Evolutionary conservation across 2,797 vertebrate species (phyloP).

Genomic region (Crocidura indochinensis): DNA sequence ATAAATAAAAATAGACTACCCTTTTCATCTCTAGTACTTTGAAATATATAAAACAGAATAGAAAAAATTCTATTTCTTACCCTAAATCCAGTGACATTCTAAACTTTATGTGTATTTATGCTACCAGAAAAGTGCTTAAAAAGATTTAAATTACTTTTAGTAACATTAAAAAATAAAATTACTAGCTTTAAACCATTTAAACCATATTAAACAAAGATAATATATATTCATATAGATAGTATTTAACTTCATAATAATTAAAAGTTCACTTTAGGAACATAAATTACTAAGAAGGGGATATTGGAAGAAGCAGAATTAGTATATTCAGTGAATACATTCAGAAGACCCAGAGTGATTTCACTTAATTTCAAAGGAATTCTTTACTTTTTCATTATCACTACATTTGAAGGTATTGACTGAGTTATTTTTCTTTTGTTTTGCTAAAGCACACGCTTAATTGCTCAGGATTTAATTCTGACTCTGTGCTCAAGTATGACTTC

Average conservation of each 20-base stretch:
- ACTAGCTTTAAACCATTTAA: slow-evolving; percentile 8
- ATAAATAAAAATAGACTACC: background rate
- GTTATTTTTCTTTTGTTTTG: background rate
- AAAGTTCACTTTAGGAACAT: slow-evolving; percentile 52
- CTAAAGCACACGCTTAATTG: too few species aligned
- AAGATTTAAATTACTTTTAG: slow-evolving; percentile 24
- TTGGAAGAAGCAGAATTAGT: background rate
- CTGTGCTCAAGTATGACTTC: too few species aligned
- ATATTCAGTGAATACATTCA: background rate
- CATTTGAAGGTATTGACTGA: slow-evolving; percentile 9
- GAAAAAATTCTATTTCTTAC: slow-evolving; percentile 4
- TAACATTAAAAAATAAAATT: slow-evolving; percentile 29
- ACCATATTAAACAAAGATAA: background rate
- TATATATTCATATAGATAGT: background rate
- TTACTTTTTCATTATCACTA: background rate
- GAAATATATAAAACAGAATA: background rate
- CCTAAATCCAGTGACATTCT: slow-evolving; percentile 13
- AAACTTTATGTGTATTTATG: slow-evolving; percentile 25
- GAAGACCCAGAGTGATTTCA: slow-evolving; percentile 1
- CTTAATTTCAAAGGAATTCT: background rate
- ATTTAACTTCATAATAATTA: slow-evolving; percentile 10
- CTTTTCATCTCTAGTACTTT: background rate
- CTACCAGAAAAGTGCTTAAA: slow-evolving; percentile 28
- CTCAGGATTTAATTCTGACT: too few species aligned
- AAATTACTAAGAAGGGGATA: background rate